Evolutionary conservation across 2,888 invertebrate genomes (phyloP).

Genomic region (Nemapogon koenigi): DNA sequence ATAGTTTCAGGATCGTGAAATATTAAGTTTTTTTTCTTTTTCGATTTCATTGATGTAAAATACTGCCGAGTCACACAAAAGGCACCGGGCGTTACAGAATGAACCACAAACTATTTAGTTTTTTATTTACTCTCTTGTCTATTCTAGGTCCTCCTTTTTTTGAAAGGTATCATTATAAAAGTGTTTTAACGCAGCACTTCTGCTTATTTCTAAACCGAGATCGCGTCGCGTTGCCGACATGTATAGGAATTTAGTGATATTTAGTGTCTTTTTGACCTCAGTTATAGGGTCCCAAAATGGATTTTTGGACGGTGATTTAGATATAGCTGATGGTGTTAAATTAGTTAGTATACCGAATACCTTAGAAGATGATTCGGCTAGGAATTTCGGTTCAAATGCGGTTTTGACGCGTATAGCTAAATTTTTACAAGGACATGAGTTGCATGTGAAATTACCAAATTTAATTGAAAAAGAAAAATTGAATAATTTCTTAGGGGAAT

Average conservation of each 20-base stretch:
- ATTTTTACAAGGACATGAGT: slow-evolving; percentile 75
- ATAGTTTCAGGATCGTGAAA: no score
- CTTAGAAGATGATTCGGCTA: slow-evolving; percentile 44
- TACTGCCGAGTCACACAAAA: no score
- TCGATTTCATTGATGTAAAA: no score
- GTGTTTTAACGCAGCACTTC: slow-evolving; percentile 37
- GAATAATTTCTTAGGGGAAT: slow-evolving; percentile 62
- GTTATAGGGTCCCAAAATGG: slow-evolving; percentile 24
- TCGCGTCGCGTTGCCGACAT: slow-evolving; percentile 28
- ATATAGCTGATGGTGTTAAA: slow-evolving; percentile 69
- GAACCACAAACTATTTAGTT: slow-evolving; percentile 19
- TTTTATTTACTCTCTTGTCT: slow-evolving; percentile 31
- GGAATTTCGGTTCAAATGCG: slow-evolving; percentile 57
- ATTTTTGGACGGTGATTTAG: slow-evolving; percentile 56
- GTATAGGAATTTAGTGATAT: slow-evolving; percentile 31
- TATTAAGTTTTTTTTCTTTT: no score
- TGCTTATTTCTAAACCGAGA: slow-evolving; percentile 39
- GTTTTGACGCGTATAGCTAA: slow-evolving; percentile 66
- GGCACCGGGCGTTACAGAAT: slow-evolving; percentile 31
- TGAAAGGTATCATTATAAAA: slow-evolving; percentile 55
- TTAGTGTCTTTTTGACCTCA: slow-evolving; percentile 24
- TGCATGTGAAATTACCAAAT: slow-evolving; percentile 74
- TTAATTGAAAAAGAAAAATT: slow-evolving; percentile 71
- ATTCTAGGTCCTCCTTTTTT: slow-evolving; percentile 47
- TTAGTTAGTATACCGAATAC: slow-evolving; percentile 63